These are phyloP conservation scores for Vireo altiloquus DNA, from an alignment of 2,113 vertebrate genomes.

Conservation along the genomic window DNA sequence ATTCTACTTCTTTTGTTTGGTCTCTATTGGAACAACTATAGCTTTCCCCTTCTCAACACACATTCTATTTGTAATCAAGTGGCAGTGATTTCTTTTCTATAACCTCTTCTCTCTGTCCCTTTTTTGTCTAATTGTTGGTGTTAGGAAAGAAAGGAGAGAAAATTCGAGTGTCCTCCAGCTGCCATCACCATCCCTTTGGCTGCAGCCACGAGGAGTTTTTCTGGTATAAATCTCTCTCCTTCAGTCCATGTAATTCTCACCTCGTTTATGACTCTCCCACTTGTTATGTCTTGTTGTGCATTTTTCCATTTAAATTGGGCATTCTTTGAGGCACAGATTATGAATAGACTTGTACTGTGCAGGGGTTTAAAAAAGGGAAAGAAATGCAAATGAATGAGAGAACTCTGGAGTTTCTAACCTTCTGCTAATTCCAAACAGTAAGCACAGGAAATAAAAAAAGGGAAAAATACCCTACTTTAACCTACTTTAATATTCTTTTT, in stretches of 20 bases:
- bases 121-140: neutral
- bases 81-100: neutral
- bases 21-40: neutral
- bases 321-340: constrained; percentile 6
- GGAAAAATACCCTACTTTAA: neutral
- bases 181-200: neutral
- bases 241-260: neutral
- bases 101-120: neutral
- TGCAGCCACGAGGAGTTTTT: neutral
- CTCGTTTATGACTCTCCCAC: neutral
- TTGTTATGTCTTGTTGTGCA: constrained; percentile 38
- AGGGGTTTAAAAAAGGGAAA: neutral
- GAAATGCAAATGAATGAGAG: neutral
- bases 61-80: neutral
- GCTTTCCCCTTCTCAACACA: neutral
- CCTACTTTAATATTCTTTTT: neutral
- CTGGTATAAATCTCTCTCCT: neutral
- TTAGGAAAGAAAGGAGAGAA: neutral
- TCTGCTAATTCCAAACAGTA: neutral
- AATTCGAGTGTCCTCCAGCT: neutral
- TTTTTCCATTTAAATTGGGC: constrained; percentile 4
- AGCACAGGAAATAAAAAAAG: neutral
- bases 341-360: constrained; percentile 19
- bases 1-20: neutral
- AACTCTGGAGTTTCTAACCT: neutral